Evolutionary conservation across 1,140 invertebrate species (phyloP).

Genomic region (Tetranychus urticae): DNA sequence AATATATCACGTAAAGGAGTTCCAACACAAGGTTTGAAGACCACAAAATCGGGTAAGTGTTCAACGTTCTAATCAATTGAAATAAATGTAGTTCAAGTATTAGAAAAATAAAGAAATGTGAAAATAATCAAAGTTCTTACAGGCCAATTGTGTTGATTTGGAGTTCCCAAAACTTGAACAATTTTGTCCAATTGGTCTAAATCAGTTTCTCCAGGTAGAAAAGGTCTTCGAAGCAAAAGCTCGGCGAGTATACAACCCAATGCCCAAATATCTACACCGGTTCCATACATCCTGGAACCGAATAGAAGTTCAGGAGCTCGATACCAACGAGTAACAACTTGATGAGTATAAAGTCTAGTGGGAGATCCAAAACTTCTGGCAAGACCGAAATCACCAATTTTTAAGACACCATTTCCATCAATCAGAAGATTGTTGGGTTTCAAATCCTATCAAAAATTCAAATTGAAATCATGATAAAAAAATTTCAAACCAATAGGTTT

Average conservation of each 20-base stretch:
- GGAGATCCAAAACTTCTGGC: slow-evolving; percentile 93
- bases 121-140: slow-evolving; percentile 18
- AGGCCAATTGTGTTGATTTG: slow-evolving; percentile 76
- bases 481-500: not conserved
- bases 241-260: slow-evolving; percentile 94
- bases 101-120: not conserved
- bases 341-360: slow-evolving; percentile 84
- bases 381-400: slow-evolving; percentile 94
- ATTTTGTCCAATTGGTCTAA: slow-evolving; percentile 86
- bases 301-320: slow-evolving; percentile 82
- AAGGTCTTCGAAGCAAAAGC: slow-evolving; percentile 60
- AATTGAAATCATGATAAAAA: not conserved
- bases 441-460: slow-evolving; percentile 42
- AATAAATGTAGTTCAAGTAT: not conserved
- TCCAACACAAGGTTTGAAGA: slow-evolving; percentile 52
- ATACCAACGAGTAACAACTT: slow-evolving; percentile 69
- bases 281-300: slow-evolving; percentile 79
- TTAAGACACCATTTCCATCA: slow-evolving; percentile 69
- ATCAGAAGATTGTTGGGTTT: slow-evolving; percentile 97
- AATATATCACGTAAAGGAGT: slow-evolving; percentile 76
- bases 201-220: slow-evolving; percentile 88
- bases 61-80: slow-evolving; percentile 38
- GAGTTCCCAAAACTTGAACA: slow-evolving; percentile 74
- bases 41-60: slow-evolving; percentile 66
- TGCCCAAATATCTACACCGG: slow-evolving; percentile 96